A percentile compares a stretch with the other conserved stretches of the same genome.
Evolutionary conservation across 1,140 invertebrate genomes (phyloP).

Genomic region (Neomicropteryx cornuta): DNA sequence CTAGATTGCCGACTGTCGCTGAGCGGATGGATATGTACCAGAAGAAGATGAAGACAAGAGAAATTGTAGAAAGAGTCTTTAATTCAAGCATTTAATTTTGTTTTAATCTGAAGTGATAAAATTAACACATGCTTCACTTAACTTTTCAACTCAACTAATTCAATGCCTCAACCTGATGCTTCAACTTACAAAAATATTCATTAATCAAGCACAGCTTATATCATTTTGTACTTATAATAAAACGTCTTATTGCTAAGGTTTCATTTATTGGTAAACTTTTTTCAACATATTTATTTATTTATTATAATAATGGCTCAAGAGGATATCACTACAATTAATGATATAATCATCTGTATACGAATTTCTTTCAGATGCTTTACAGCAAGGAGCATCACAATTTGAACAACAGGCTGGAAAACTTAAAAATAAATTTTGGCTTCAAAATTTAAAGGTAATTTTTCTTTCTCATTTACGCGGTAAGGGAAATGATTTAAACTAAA

Average conservation of each 20-base stretch:
- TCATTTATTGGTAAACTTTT: too few species aligned
- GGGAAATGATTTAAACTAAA: neutral
- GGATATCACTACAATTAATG: constrained; percentile 3
- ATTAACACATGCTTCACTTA: too few species aligned
- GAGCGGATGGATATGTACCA: too few species aligned
- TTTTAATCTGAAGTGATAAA: too few species aligned
- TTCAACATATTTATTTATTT: constrained; percentile 1
- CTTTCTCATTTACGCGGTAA: neutral
- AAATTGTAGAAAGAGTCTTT: too few species aligned
- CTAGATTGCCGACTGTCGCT: too few species aligned
- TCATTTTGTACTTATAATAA: neutral
- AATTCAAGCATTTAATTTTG: too few species aligned
- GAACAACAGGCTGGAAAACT: constrained; percentile 95
- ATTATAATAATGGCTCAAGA: too few species aligned
- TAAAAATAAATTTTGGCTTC: constrained; percentile 98
- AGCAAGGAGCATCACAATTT: constrained; percentile 95
- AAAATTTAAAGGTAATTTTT: constrained; percentile 83
- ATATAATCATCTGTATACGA: too few species aligned
- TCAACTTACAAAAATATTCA: neutral
- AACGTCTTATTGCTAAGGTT: neutral
- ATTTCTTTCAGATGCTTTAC: constrained; percentile 66
- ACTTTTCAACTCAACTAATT: too few species aligned
- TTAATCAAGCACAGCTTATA: neutral
- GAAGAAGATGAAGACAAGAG: too few species aligned
- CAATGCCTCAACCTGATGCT: neutral